Evolutionary conservation across 1,140 invertebrate species (phyloP).

Genomic region (Bradysia coprophila): DNA sequence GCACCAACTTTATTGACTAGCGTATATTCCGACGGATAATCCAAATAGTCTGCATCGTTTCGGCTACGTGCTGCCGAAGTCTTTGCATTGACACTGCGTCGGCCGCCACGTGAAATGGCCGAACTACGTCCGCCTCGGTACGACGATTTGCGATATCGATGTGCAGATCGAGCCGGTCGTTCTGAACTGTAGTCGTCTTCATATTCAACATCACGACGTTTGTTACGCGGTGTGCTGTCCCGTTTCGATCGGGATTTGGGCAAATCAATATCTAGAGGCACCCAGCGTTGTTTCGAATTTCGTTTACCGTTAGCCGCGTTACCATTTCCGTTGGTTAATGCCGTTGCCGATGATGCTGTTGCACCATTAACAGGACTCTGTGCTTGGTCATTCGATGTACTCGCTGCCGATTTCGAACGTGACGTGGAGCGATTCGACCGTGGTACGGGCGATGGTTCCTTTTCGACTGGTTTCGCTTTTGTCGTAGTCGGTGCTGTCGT

Average conservation of each 20-base stretch:
- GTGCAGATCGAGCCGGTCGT: neutral
- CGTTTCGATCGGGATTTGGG: constrained; percentile 23
- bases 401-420: neutral
- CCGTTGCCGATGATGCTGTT: neutral
- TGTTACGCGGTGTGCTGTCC: neutral
- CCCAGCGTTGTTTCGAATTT: constrained; percentile 46
- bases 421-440: neutral
- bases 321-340: constrained; percentile 8
- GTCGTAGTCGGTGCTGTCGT: constrained; percentile 3
- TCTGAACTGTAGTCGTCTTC: neutral
- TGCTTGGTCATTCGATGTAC: neutral
- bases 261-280: constrained; percentile 50
- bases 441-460: neutral
- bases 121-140: neutral
- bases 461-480: neutral
- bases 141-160: neutral
- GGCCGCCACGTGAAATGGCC: neutral
- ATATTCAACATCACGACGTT: neutral
- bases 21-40: neutral
- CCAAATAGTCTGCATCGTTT: constrained; percentile 19
- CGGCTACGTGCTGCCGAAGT: constrained; percentile 13
- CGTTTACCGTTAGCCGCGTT: constrained; percentile 7
- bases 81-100: neutral
- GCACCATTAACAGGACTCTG: neutral
- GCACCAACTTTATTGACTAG: constrained; percentile 1